A percentile compares a stretch with the other conserved stretches of the same genome.
phyloP scores from a whole-genome alignment of 1,140 invertebrate genomes.

The Forficula auricularia region DNA sequence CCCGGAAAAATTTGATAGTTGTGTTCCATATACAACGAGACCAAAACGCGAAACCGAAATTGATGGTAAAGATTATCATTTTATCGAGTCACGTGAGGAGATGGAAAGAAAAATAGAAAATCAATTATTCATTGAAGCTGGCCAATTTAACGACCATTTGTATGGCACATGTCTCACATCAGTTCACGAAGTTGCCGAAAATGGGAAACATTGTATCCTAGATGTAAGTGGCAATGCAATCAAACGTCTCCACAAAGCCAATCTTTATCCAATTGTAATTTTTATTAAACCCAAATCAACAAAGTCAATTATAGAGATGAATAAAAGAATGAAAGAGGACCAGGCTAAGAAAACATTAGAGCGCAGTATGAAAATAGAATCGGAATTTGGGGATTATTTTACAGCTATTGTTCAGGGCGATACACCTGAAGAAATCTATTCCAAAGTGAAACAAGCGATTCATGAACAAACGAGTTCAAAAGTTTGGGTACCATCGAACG shows the following conservation, averaged over 20 bases:
- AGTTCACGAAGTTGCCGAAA: slow-evolving; percentile 85
- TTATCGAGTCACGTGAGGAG: slow-evolving; percentile 88
- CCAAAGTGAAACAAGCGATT: slow-evolving; percentile 87
- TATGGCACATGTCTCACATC: slow-evolving; percentile 97
- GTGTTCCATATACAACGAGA: slow-evolving; percentile 97
- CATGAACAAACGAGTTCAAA: slow-evolving; percentile 83
- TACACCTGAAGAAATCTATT: slow-evolving; percentile 95
- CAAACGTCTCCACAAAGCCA: slow-evolving; percentile 90
- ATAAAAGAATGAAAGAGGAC: slow-evolving; percentile 94
- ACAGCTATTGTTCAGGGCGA: slow-evolving; percentile 96
- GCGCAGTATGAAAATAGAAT: slow-evolving; percentile 88
- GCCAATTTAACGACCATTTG: slow-evolving; percentile 98
- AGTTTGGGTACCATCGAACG: slow-evolving; percentile 91
- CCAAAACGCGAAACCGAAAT: slow-evolving; percentile 89
- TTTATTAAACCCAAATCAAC: slow-evolving; percentile 97
- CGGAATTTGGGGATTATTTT: slow-evolving; percentile 98
- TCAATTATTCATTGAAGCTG: slow-evolving; percentile 98
- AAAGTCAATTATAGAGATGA: slow-evolving; percentile 97
- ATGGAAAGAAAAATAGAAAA: slow-evolving; percentile 99
- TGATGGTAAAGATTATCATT: slow-evolving; percentile 97
- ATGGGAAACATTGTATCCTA: slow-evolving; percentile 98
- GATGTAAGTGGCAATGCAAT: slow-evolving; percentile 99
- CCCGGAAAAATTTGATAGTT: slow-evolving; percentile 95
- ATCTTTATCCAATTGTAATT: slow-evolving; percentile 91
- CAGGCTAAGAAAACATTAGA: slow-evolving; percentile 96